Evolutionary conservation across 2,888 invertebrate species (phyloP), one percentile per base, ranked within the genome.

Genomic region (Caenorhabditis sinica): DNA sequence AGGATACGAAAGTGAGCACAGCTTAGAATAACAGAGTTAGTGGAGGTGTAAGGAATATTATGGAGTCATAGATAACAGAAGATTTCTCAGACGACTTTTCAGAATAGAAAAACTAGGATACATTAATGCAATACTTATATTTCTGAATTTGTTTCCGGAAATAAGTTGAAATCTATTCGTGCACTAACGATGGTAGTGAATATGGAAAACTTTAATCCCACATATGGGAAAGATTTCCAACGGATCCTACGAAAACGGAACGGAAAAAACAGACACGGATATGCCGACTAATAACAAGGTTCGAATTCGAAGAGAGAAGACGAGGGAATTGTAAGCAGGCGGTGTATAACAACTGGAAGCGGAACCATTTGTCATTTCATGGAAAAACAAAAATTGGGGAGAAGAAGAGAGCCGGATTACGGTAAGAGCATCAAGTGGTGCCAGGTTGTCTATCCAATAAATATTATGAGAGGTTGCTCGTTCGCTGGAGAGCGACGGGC

Each of bases 261-360:
- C 45, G 68, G 20, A 56, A 58, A 71, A 56, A 15, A 25, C 30
- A 30, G 43, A 33, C 33, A 58, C 30, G 15, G 66, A 66, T 43
- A 66, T 63, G 58, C 66, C 75, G 75, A 65, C 75, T 75, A 75
- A 75, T 75, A 56, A 75, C 66, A 75, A 65, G 75, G 75, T 74
- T 33, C 13, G 36, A 36, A 28, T 23, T 6, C 25, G 56, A 72
- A 60, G 53, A 20, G 49, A n/a, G 28, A 51, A n/a, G 17, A 30
- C n/a, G 17, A 36, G 43, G 36, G 30, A 40, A 60, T 51, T 65
- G 66, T 20, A 49, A 51, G 49, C 73, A 61, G 61, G 15, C 49
- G 73, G 53, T 53, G 53, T 30, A 20, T 30, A 53, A 51, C 68
- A 36, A 68, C 51, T 53, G 36, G 30, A 63, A 63, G 20, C 43